A percentile compares a stretch with the other conserved stretches of the same genome.
These are phyloP conservation scores for Perizoma affinitatum DNA, from an alignment of 2,888 invertebrate genomes.

Conservation along the genomic window DNA sequence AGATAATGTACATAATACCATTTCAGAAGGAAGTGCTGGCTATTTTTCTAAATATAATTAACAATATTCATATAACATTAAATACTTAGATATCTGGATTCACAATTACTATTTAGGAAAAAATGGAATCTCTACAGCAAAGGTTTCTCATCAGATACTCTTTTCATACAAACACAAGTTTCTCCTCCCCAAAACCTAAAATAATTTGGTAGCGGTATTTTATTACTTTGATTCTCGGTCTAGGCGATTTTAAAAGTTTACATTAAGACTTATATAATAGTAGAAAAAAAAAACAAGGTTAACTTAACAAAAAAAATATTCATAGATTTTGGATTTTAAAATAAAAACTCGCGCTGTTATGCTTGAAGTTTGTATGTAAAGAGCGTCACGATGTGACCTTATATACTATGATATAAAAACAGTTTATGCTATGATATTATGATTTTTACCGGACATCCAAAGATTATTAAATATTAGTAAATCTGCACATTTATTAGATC, in stretches of 20 bases:
- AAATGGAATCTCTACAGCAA: constrained; percentile 72
- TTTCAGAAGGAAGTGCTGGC: constrained; percentile 71
- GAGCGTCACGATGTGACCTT: too few species aligned
- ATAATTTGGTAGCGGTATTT: too few species aligned
- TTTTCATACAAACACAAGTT: too few species aligned
- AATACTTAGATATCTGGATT: constrained; percentile 77
- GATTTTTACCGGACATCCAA: constrained; percentile 65
- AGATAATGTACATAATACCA: constrained; percentile 83
- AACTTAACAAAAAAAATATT: too few species aligned
- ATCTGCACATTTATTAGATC: constrained; percentile 70
- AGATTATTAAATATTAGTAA: constrained; percentile 56
- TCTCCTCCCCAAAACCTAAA: too few species aligned
- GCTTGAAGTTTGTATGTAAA: too few species aligned
- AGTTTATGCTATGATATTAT: constrained; percentile 69
- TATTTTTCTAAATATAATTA: constrained; percentile 69
- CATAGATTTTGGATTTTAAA: too few species aligned
- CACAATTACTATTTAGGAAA: constrained; percentile 72
- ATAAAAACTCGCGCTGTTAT: too few species aligned
- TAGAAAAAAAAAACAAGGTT: too few species aligned
- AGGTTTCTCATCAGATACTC: constrained; percentile 15
- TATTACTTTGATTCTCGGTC: too few species aligned
- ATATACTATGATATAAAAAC: constrained; percentile 76
- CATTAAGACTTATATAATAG: too few species aligned
- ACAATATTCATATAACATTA: constrained; percentile 80
- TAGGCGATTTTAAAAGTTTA: too few species aligned